Conservation (phyloP, 2,113 vertebrate species). For the Athene noctua region DNA sequence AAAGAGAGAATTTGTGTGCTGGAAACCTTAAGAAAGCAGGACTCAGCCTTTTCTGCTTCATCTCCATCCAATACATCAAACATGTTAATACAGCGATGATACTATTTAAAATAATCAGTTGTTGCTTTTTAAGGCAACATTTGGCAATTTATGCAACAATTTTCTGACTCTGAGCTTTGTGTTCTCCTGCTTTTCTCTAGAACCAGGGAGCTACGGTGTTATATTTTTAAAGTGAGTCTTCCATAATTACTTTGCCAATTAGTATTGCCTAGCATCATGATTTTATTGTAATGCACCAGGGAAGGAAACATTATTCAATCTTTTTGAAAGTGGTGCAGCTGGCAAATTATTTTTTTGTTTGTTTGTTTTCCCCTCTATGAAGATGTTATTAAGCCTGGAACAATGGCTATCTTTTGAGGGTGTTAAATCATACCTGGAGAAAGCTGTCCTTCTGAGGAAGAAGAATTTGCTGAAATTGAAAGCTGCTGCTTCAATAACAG, state of each 20-base stretch:
- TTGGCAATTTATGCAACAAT: background rate
- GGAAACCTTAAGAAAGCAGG: background rate
- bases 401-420: background rate
- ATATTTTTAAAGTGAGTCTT: background rate
- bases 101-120: fast-evolving
- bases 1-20: background rate
- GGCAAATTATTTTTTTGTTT: background rate
- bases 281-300: background rate
- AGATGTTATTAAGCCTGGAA: background rate
- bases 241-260: background rate
- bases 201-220: background rate
- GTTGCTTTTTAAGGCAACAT: background rate
- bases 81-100: fast-evolving
- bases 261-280: background rate
- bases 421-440: background rate
- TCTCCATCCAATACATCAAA: fast-evolving
- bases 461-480: background rate
- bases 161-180: background rate
- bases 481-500: background rate
- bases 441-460: background rate
- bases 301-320: background rate
- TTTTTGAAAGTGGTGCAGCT: background rate
- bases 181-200: background rate
- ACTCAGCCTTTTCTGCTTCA: background rate
- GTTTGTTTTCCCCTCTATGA: background rate